phyloP scores from a whole-genome alignment of 2,797 vertebrate genomes.

The Cottoperca gobio region DNA sequence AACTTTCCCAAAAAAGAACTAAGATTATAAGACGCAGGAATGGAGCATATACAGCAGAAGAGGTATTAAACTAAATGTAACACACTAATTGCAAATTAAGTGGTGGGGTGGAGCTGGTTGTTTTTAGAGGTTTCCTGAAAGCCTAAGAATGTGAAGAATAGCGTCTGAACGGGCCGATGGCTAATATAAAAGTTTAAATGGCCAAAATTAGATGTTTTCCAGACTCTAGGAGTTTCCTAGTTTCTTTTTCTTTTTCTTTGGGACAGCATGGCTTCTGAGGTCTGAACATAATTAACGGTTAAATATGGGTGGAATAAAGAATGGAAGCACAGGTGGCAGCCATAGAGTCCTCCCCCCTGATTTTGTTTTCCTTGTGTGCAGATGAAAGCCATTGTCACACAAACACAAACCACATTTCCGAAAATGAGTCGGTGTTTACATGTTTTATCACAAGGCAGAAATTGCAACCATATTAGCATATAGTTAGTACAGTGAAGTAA shows the following conservation, averaged over 20 bases:
- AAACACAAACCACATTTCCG: conserved; percentile 63
- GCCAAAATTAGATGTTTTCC: conserved; percentile 80
- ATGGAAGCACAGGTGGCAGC: conserved; percentile 80
- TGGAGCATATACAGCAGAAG: conserved; percentile 6
- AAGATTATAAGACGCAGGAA: background rate
- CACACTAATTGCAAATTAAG: conserved; percentile 54
- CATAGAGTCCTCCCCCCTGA: conserved; percentile 59
- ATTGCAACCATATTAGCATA: conserved; percentile 24
- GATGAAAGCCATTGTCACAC: conserved; percentile 45
- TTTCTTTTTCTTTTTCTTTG: conserved; percentile 10
- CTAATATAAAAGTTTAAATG: conserved; percentile 59
- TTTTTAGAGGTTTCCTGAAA: conserved; percentile 70
- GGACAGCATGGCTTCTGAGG: conserved; percentile 53
- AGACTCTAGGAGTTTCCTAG: conserved; percentile 69
- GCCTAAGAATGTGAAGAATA: conserved; percentile 66
- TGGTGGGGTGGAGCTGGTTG: conserved; percentile 54
- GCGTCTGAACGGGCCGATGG: conserved; percentile 34
- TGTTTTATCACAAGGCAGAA: conserved; percentile 44
- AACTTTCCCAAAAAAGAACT: background rate
- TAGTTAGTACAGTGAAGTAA: background rate
- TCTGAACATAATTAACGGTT: conserved; percentile 76
- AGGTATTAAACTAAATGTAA: conserved; percentile 11
- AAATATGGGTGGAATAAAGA: conserved; percentile 67
- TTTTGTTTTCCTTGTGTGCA: conserved; percentile 46
- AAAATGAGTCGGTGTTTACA: conserved; percentile 43